Evolutionary conservation across 64 coral and sea anemone genomes (phyloP).

Genomic region (Pocillopora verrucosa): DNA sequence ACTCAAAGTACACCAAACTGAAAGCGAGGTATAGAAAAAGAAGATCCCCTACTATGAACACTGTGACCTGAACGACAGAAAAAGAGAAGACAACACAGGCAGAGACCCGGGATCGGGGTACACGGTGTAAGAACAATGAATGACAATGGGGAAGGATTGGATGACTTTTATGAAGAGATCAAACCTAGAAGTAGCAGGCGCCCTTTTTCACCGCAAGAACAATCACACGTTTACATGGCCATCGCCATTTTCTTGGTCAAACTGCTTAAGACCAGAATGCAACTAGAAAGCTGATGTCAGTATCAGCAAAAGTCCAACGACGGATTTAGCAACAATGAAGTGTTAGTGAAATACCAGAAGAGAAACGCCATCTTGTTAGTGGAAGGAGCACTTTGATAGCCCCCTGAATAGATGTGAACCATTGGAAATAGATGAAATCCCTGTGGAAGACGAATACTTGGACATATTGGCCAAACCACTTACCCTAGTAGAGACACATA

Average conservation of each 20-base stretch:
- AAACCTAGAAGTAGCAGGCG: background rate
- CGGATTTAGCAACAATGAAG: too few relatives aligned
- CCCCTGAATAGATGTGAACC: too few relatives aligned
- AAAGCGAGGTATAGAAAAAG: constrained; percentile 28
- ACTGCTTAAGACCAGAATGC: background rate
- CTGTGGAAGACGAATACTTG: too few relatives aligned
- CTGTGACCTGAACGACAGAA: constrained; percentile 9
- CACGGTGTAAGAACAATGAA: constrained; percentile 26
- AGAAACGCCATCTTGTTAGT: too few relatives aligned
- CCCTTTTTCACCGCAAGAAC: background rate
- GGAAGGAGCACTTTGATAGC: too few relatives aligned
- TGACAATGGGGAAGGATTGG: constrained; percentile 22
- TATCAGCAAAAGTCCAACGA: too few relatives aligned
- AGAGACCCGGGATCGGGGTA: constrained; percentile 6
- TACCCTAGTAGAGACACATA: too few relatives aligned
- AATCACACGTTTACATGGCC: constrained; percentile 37
- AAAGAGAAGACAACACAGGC: background rate
- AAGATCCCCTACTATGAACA: background rate
- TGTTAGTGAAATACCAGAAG: too few relatives aligned
- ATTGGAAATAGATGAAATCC: too few relatives aligned
- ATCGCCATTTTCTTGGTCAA: constrained; percentile 20
- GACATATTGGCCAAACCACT: too few relatives aligned
- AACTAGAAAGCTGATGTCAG: too few relatives aligned
- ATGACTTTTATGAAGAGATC: constrained; percentile 6
- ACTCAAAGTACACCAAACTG: constrained; percentile 45